A percentile compares a stretch with the other conserved stretches of the same genome.
These are phyloP conservation scores for Anisognathus igniventris DNA, from an alignment of 2,797 vertebrate genomes.

Conservation along the genomic window DNA sequence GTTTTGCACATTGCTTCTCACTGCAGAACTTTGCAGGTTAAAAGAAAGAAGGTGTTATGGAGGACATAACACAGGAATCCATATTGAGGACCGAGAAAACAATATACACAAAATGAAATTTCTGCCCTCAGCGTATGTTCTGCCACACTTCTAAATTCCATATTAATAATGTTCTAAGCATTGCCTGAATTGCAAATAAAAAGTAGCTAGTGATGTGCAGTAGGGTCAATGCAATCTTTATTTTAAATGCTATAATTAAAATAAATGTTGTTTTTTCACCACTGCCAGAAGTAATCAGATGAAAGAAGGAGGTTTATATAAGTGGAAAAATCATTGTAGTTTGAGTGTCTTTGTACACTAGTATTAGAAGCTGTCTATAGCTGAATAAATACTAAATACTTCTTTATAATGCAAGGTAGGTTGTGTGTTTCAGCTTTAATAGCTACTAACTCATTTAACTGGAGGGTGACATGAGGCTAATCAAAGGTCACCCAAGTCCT, in stretches of 20 bases:
- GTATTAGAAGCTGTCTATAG: neutral
- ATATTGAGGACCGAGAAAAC: neutral
- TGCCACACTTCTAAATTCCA: neutral
- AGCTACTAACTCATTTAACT: constrained; percentile 59
- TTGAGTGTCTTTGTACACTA: neutral
- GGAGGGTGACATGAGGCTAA: constrained; percentile 46
- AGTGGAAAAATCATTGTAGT: neutral
- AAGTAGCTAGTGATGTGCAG: neutral
- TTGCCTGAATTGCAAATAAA: neutral
- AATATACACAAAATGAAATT: neutral
- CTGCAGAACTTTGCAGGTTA: neutral
- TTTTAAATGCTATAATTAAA: neutral
- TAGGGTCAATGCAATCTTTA: neutral
- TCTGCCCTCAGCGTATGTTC: neutral
- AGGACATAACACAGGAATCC: neutral
- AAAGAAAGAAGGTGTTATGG: neutral
- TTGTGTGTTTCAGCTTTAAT: constrained; percentile 46
- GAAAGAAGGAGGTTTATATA: neutral
- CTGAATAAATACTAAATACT: constrained; percentile 38
- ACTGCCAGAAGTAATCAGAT: neutral
- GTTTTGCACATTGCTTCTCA: neutral
- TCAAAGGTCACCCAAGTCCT: constrained; percentile 35
- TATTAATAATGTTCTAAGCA: neutral
- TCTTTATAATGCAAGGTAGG: constrained; percentile 15
- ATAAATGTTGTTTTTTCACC: neutral